These are phyloP conservation scores for Chionis minor DNA, from an alignment of 2,113 vertebrate species.

Conservation along the genomic window DNA sequence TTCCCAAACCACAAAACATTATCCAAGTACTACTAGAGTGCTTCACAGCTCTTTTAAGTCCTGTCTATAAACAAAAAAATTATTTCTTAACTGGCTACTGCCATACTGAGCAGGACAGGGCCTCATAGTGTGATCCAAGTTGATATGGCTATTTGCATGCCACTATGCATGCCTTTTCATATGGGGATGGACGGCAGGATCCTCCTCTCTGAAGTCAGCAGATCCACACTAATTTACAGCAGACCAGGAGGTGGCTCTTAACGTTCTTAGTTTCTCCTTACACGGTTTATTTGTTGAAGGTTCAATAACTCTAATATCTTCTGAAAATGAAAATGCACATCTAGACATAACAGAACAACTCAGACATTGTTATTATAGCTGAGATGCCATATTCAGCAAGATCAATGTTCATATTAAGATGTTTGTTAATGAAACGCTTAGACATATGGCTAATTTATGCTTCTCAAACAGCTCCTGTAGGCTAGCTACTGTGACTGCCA, in stretches of 20 bases:
- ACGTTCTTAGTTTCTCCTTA: not conserved
- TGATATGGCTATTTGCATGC: not conserved
- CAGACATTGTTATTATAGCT: not conserved
- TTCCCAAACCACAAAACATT: not conserved
- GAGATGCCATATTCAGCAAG: slow-evolving; percentile 16
- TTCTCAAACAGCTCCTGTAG: not conserved
- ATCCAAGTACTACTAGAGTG: not conserved
- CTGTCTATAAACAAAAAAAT: not conserved
- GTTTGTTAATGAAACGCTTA: slow-evolving; percentile 24
- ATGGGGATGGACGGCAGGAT: not conserved
- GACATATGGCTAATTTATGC: slow-evolving; percentile 33
- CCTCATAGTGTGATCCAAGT: not conserved
- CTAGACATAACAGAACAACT: not conserved
- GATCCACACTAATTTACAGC: not conserved
- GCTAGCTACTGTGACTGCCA: slow-evolving; percentile 11
- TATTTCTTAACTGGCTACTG: not conserved
- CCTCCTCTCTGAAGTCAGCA: not conserved
- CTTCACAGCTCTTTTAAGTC: not conserved
- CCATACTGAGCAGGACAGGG: not conserved
- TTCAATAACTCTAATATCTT: not conserved
- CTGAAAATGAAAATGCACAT: slow-evolving; percentile 4
- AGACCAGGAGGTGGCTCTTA: not conserved
- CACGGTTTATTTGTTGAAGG: not conserved
- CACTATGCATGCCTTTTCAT: not conserved
- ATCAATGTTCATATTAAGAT: slow-evolving; percentile 1